phyloP scores from a whole-genome alignment of 1,140 invertebrate genomes.

The Belonocnema kinseyi region DNA sequence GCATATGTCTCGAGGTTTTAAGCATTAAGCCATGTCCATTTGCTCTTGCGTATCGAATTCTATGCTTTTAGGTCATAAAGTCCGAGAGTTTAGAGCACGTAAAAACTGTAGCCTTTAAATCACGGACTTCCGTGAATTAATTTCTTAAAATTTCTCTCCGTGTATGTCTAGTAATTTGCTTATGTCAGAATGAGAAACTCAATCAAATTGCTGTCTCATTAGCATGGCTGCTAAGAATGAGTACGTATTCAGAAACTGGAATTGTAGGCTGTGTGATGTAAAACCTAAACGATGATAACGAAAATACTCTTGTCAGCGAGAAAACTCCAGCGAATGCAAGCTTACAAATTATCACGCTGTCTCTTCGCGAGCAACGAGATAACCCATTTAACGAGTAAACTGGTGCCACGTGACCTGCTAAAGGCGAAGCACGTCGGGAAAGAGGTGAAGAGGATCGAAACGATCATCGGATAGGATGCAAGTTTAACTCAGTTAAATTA shows the following conservation, averaged over 20 bases:
- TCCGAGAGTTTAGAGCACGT: too few relatives aligned
- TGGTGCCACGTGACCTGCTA: slow-evolving; percentile 16
- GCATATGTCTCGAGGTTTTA: too few relatives aligned
- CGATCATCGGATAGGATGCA: slow-evolving; percentile 7
- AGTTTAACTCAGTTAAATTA: background rate
- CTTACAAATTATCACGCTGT: slow-evolving; percentile 21
- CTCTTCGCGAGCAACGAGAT: slow-evolving; percentile 12
- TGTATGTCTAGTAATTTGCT: too few relatives aligned
- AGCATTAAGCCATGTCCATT: too few relatives aligned
- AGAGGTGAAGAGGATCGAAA: slow-evolving; percentile 4
- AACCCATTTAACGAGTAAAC: slow-evolving; percentile 18
- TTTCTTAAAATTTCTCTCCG: too few relatives aligned
- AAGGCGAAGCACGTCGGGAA: slow-evolving; percentile 17
- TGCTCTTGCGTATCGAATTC: too few relatives aligned
- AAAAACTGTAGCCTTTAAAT: too few relatives aligned
- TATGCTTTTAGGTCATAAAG: too few relatives aligned
- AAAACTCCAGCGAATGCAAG: background rate
- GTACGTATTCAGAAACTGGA: background rate
- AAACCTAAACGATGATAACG: slow-evolving; percentile 19
- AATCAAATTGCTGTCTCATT: slow-evolving; percentile 17
- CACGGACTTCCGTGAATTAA: too few relatives aligned
- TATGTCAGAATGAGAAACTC: background rate
- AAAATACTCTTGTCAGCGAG: slow-evolving; percentile 17
- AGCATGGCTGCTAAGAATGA: background rate
- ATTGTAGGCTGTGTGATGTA: background rate